Evolutionary conservation across 2,797 vertebrate species (phyloP).

Genomic region (Choloepus didactylus): DNA sequence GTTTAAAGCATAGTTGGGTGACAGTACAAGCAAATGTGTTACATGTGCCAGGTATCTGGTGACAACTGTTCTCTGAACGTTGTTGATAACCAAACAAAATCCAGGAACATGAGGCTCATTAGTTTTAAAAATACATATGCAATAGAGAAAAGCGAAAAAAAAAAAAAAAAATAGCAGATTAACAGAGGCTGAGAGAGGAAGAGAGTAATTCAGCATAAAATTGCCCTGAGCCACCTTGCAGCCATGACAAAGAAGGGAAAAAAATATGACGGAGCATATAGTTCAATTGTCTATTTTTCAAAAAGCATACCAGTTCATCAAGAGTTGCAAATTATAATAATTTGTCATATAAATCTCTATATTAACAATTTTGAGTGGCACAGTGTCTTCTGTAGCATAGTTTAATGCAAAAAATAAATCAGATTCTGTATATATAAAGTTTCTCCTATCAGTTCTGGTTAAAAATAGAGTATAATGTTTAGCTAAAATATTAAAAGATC

Average conservation of each 20-base stretch:
- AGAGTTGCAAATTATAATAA: neutral
- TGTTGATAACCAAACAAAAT: slow-evolving; percentile 43
- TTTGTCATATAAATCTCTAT: neutral
- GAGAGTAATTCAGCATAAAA: neutral
- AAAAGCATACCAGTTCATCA: neutral
- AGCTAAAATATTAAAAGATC: neutral
- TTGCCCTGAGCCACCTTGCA: slow-evolving; percentile 4
- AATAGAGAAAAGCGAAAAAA: neutral
- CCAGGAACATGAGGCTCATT: neutral
- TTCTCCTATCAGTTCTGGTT: neutral
- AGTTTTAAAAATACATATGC: neutral
- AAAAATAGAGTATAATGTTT: neutral
- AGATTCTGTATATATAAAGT: neutral
- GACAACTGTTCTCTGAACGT: slow-evolving; percentile 30
- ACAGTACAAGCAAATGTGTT: neutral
- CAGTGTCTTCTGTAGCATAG: neutral
- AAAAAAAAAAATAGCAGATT: neutral
- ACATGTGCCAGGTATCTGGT: slow-evolving; percentile 28
- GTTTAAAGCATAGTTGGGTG: slow-evolving; percentile 20
- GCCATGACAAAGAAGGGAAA: neutral
- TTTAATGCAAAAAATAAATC: neutral
- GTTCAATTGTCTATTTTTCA: neutral
- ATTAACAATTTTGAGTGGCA: neutral
- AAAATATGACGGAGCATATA: neutral
- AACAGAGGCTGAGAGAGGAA: slow-evolving; percentile 4